Conservation (phyloP, 2,888 invertebrate genomes). For the Chloroclystis v-ata region DNA sequence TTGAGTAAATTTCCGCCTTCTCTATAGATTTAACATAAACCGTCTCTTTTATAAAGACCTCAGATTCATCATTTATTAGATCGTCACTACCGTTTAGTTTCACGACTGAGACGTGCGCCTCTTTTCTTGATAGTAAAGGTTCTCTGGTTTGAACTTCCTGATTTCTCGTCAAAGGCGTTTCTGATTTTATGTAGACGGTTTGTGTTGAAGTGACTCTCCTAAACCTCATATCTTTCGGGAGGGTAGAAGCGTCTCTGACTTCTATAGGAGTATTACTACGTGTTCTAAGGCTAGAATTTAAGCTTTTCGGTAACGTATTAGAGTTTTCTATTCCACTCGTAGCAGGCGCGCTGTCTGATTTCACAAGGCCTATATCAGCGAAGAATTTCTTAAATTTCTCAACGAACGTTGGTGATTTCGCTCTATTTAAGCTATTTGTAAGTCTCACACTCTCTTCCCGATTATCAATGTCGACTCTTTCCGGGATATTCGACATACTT, state of each 20-base stretch:
- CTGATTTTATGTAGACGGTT: constrained; percentile 64
- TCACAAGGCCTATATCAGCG: constrained; percentile 63
- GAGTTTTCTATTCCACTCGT: constrained; percentile 26
- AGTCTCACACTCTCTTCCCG: constrained; percentile 57
- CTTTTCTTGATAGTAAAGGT: constrained; percentile 12
- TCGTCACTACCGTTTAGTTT: constrained; percentile 62
- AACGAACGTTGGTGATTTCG: constrained; percentile 68
- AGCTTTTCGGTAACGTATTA: constrained; percentile 60
- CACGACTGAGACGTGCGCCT: constrained; percentile 58
- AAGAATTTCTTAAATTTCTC: constrained; percentile 72
- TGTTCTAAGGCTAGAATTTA: constrained; percentile 57
- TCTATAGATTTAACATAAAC: constrained; percentile 59
- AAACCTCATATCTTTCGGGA: constrained; percentile 72
- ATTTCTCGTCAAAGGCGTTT: constrained; percentile 49
- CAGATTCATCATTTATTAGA: constrained; percentile 45
- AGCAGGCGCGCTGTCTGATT: constrained; percentile 44
- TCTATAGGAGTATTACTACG: constrained; percentile 58
- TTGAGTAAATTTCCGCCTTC: constrained; percentile 57
- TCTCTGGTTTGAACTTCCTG: constrained; percentile 48
- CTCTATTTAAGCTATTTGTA: constrained; percentile 60
- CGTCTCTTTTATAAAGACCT: constrained; percentile 47
- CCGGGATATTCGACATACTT: constrained; percentile 69
- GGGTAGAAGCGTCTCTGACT: constrained; percentile 54
- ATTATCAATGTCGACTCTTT: constrained; percentile 57
- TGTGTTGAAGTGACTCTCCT: constrained; percentile 65